A percentile compares a stretch with the other conserved stretches of the same genome.
These are phyloP conservation scores for Vulpes ferrilata DNA, from an alignment of 2,113 vertebrate species.

Conservation along the genomic window DNA sequence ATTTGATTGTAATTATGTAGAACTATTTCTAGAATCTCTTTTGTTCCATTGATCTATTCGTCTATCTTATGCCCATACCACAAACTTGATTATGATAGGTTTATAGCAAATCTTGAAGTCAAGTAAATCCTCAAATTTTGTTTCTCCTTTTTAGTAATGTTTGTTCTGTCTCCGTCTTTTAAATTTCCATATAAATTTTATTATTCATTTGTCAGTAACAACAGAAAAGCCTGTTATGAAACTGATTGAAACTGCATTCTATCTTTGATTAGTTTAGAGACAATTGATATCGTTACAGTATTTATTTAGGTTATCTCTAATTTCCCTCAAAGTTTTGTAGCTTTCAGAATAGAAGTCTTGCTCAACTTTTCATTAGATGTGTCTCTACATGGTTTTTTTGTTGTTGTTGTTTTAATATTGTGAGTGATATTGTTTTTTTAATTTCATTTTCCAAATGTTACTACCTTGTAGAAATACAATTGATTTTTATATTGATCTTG, in stretches of 20 bases:
- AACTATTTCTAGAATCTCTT: conserved; percentile 31
- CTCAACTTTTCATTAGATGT: not conserved
- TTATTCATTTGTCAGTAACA: not conserved
- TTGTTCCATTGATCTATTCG: not conserved
- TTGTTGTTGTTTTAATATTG: not conserved
- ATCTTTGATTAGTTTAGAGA: not conserved
- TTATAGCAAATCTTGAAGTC: not conserved
- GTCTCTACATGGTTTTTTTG: not conserved
- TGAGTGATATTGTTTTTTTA: not conserved
- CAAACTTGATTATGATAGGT: not conserved
- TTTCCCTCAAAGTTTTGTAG: not conserved
- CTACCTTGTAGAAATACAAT: not conserved
- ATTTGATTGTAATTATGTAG: conserved; percentile 2
- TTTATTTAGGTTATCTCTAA: not conserved
- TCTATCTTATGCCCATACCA: not conserved
- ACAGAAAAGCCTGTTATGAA: not conserved
- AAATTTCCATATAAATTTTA: not conserved
- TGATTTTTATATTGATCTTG: conserved; percentile 20
- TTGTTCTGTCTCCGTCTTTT: not conserved
- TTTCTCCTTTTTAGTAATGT: not conserved
- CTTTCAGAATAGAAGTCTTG: not conserved
- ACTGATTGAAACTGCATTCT: not conserved
- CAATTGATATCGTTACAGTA: not conserved
- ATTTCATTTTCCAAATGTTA: conserved; percentile 31
- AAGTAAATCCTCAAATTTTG: not conserved